Conservation (phyloP, 2,797 vertebrate species). For the Ptychadena robeensis region DNA sequence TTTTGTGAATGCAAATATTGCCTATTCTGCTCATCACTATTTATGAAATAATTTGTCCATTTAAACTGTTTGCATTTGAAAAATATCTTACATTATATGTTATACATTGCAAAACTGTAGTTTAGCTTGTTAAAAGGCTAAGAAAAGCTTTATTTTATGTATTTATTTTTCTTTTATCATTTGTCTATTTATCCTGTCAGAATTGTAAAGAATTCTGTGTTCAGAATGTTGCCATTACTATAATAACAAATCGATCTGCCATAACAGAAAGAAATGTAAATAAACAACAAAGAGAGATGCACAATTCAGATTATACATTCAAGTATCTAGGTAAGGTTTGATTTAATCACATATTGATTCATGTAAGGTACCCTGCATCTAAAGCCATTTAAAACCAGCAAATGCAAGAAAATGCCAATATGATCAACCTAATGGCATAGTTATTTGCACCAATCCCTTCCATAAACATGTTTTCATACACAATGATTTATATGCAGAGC, state of each 20-base stretch:
- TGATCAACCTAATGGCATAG: slow-evolving; percentile 67
- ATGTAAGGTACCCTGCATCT: slow-evolving; percentile 54
- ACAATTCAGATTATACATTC: slow-evolving; percentile 59
- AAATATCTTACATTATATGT: too few relatives aligned
- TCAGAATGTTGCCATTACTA: slow-evolving; percentile 49
- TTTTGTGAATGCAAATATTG: too few relatives aligned
- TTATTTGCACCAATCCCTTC: slow-evolving; percentile 70
- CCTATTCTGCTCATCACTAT: too few relatives aligned
- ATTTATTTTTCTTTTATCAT: too few relatives aligned
- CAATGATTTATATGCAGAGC: slow-evolving; percentile 69
- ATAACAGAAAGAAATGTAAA: slow-evolving; percentile 65
- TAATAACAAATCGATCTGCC: slow-evolving; percentile 64
- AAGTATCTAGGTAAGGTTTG: slow-evolving; percentile 64
- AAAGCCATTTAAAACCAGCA: slow-evolving; percentile 62
- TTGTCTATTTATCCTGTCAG: neutral
- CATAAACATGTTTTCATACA: slow-evolving; percentile 67
- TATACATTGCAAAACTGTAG: too few relatives aligned
- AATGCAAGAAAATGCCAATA: slow-evolving; percentile 65
- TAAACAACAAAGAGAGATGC: slow-evolving; percentile 63
- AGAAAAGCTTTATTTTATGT: too few relatives aligned
- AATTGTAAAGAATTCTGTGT: neutral
- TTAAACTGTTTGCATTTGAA: too few relatives aligned
- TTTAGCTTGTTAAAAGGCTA: too few relatives aligned
- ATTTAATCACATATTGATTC: slow-evolving; percentile 71
- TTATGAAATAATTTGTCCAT: too few relatives aligned